phyloP scores from a whole-genome alignment of 2,797 vertebrate species.

The Acridotheres tristis region DNA sequence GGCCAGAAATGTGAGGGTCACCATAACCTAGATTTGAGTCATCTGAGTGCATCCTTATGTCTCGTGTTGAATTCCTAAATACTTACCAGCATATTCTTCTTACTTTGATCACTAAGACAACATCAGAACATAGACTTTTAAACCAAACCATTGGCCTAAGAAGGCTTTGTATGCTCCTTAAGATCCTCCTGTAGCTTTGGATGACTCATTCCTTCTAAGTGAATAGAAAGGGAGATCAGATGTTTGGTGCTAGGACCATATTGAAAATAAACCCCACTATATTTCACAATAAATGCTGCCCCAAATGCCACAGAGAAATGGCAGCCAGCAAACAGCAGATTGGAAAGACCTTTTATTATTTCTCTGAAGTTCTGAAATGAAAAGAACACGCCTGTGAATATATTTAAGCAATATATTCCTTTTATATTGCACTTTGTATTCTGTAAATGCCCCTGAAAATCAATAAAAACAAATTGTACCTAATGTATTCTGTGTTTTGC shows the following conservation, averaged over 20 bases:
- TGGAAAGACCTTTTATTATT: not conserved
- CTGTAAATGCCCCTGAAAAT: slow-evolving; percentile 12
- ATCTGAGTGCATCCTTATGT: not conserved
- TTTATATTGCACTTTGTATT: not conserved
- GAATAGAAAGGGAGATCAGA: not conserved
- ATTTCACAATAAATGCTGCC: not conserved
- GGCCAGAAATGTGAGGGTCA: not conserved
- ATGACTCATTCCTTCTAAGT: not conserved
- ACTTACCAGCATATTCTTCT: not conserved
- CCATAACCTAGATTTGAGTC: not conserved
- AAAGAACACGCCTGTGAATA: slow-evolving; percentile 3
- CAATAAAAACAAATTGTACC: not conserved
- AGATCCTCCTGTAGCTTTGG: not conserved
- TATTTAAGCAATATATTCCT: not conserved
- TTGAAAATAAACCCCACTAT: not conserved
- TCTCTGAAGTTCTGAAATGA: not conserved
- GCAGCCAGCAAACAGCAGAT: not conserved
- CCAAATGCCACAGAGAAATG: not conserved
- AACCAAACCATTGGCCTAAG: not conserved
- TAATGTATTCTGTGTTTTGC: not conserved
- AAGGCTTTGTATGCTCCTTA: not conserved
- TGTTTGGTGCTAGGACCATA: not conserved
- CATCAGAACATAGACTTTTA: not conserved
- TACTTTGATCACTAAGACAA: not conserved
- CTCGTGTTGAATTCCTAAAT: not conserved